phyloP scores from a whole-genome alignment of 2,888 invertebrate species.

The Tetheella fluctuosa region DNA sequence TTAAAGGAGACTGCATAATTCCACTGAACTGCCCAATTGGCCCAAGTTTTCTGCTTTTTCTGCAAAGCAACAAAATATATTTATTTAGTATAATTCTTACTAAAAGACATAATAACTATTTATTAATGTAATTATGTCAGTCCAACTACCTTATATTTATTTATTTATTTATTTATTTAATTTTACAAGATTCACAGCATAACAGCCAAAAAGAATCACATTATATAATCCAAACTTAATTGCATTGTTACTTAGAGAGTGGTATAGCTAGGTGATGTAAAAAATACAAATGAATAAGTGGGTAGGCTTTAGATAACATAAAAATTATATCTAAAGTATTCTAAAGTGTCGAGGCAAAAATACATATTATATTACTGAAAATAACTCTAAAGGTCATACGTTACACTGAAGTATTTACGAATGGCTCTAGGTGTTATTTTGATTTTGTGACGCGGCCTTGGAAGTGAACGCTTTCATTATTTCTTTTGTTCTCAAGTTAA shows the following conservation, averaged over 20 bases:
- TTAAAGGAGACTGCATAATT: neutral
- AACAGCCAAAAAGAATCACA: no score
- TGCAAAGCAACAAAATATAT: neutral
- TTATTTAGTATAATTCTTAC: no score
- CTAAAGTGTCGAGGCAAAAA: neutral
- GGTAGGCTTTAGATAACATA: no score
- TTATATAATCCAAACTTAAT: no score
- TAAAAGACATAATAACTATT: neutral
- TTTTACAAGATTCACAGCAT: no score
- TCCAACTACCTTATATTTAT: neutral
- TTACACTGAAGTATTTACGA: constrained; percentile 3
- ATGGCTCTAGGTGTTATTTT: neutral
- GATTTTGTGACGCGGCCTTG: neutral
- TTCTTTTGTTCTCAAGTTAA: constrained; percentile 13
- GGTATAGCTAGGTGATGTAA: no score
- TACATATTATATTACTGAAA: neutral
- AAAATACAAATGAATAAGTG: no score
- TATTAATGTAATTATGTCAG: neutral
- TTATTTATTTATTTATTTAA: no score
- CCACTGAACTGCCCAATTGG: neutral
- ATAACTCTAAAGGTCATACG: neutral
- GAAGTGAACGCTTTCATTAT: neutral
- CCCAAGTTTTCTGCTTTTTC: no score
- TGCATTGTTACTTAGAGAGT: no score
- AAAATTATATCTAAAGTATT: neutral